Conservation (phyloP, 2,113 vertebrate species). For the Hiodon alosoides region DNA sequence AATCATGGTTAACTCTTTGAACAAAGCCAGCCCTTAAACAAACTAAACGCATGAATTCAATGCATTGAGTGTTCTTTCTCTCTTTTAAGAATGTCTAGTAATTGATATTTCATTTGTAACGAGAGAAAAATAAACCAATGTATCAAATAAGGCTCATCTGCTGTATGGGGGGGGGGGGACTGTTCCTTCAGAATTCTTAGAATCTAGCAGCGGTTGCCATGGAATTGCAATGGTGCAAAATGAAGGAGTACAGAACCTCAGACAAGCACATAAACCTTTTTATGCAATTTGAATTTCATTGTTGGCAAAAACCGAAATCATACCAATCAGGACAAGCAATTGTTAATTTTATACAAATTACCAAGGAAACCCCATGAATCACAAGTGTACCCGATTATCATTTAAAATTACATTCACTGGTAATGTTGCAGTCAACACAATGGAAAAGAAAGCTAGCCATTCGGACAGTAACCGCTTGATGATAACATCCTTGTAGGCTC, state of each 20-base stretch:
- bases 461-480: neutral
- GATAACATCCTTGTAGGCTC: neutral
- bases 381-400: neutral
- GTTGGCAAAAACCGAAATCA: neutral
- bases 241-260: neutral
- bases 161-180: too few relatives aligned
- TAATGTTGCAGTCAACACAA: neutral
- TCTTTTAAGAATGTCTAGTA: too few relatives aligned
- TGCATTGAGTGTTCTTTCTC: too few relatives aligned
- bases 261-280: neutral
- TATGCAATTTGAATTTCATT: constrained; percentile 5
- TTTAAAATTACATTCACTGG: neutral
- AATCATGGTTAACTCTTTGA: too few relatives aligned
- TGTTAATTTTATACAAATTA: neutral
- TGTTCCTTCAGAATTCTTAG: too few relatives aligned
- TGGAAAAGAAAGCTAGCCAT: neutral
- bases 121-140: too few relatives aligned
- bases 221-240: too few relatives aligned
- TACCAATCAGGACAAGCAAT: neutral
- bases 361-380: neutral
- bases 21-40: too few relatives aligned
- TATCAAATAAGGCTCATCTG: too few relatives aligned
- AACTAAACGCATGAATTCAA: too few relatives aligned
- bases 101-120: too few relatives aligned
- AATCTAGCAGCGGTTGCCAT: too few relatives aligned